phyloP scores from a whole-genome alignment of 1,140 invertebrate species.

The Temnothorax nylanderi region DNA sequence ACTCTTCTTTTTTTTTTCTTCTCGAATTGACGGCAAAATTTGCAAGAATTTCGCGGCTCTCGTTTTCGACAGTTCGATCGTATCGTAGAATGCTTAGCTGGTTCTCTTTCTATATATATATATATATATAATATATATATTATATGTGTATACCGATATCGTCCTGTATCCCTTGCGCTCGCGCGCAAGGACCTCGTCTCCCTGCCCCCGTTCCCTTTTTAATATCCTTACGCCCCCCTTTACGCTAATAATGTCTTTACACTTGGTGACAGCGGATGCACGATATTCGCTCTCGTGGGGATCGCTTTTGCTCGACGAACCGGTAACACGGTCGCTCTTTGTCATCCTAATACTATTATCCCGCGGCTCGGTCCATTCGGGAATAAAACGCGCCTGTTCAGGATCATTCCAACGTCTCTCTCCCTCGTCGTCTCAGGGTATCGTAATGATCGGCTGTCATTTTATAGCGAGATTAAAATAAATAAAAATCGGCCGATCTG shows the following conservation, averaged over 20 bases:
- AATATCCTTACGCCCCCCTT: constrained; percentile 53
- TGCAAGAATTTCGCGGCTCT: constrained; percentile 27
- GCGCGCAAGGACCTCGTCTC: constrained; percentile 60
- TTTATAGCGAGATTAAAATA: not conserved
- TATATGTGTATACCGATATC: constrained; percentile 81
- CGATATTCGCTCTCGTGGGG: constrained; percentile 76
- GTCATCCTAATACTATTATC: constrained; percentile 71
- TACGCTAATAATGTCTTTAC: constrained; percentile 76
- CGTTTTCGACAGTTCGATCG: constrained; percentile 75
- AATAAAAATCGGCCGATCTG: not conserved
- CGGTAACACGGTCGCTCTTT: constrained; percentile 75
- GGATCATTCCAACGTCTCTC: constrained; percentile 9
- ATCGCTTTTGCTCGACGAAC: constrained; percentile 75
- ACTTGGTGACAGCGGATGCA: constrained; percentile 77
- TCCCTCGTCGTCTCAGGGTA: not conserved
- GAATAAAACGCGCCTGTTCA: constrained; percentile 61
- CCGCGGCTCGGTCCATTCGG: constrained; percentile 55
- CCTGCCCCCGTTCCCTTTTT: constrained; percentile 32
- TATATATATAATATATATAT: constrained; percentile 59
- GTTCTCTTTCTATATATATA: constrained; percentile 80
- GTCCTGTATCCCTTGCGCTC: constrained; percentile 69
- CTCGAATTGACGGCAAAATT: not conserved
- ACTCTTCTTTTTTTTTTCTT: not conserved
- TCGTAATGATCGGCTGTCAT: not conserved
- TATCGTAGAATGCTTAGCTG: constrained; percentile 83